Base-by-base conservation (phyloP, 2,797 vertebrate genomes). In the Microchirus variegatus region DNA sequence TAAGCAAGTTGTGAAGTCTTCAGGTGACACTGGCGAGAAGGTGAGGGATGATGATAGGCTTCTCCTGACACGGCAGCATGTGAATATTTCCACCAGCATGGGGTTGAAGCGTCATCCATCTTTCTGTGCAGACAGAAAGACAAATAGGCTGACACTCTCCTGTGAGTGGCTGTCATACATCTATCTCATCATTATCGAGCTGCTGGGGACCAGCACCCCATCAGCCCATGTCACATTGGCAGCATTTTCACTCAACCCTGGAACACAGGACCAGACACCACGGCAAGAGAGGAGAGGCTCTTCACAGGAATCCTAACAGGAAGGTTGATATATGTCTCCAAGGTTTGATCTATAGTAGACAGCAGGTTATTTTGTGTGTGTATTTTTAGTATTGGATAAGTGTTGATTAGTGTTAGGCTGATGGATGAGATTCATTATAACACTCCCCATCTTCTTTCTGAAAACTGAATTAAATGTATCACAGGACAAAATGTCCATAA, bases 101-200 rank as follows among this genome's bases (percentile, higher is more conserved):
- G 57, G 83, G 82, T 81, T 83, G 89, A 87, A 81, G 85, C 86
- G 79, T 90, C 89, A 89, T 92, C 88, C 82, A 89, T 93, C 91
- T 91, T 88, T 79, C 79, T 61, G 73, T 42, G 61, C 70, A 80
- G 89, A 92, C 90, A 90, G 90, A 80, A 85, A 89, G 92, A 94
- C 89, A 91, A 91, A 91, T 90, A 86, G 84, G 78, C 80, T 89
- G 89, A 87, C 90, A 86, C 85, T 76, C 82, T 84, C 80, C 76
- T 77, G 83, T 89, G 90, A 92, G 83, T 77, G 83, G 74, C 91
- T 92, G 91, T 90, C 91, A 92, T 87, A 89, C 84, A 81, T 81
- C 77, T 86, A 71, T 82, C 80, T 91, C 87, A 86, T 92, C 83
- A 87, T 89, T 89, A 91, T 83, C 79, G 88, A 92, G 86, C 81